Base-by-base conservation (phyloP, 2,113 vertebrate genomes). In the Rostratula benghalensis region DNA sequence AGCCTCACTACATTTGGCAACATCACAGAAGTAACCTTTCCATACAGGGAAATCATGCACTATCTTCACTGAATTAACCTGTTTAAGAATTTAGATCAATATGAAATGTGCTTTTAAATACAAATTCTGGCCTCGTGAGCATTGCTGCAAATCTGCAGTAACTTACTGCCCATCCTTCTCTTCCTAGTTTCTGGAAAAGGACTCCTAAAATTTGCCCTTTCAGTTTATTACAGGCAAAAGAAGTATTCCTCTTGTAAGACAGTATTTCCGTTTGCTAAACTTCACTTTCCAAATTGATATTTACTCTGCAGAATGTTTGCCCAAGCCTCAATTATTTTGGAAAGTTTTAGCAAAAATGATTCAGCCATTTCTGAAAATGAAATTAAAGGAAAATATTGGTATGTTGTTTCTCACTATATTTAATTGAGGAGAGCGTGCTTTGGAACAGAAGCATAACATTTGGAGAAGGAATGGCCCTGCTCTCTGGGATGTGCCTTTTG, bases 401-500 rank as follows among this genome's bases (percentile, higher is more conserved):
- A 91, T 93, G 89, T 48, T 96, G 45, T 87, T 97, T 97, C 92
- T 93, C 35, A 3, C 89, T 95, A 60, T 92, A 89, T 91, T 96
- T 97, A 95, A 91, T 94, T 94, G 96, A 94, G 73, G 77, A 94
- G 76, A 92, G 83, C 28, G 27, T 93, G 91, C 80, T 89, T 90
- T 89, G 92, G 94, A 96, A 97, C 94, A 96, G 92, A 96, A 95
- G 80, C 80, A 82, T 78, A 95, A 95, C 94, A 95, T 96, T 96
- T 97, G 95, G 96, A 92, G 95, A 95, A 96, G 78, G n/a, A 77
- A 95, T 93, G 92, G 93, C 95, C 95, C 84, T 94, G 82, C 95
- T 96, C 95, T 91, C 17, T 3, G 53, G 95, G 96, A 96, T 96
- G 93, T 70, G 94, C 95, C 96, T 97, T 97, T 97, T 97, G 95